A percentile compares a stretch with the other conserved stretches of the same genome.
Conservation (phyloP, 2,888 invertebrate species). For the Phyto melanocephala region DNA sequence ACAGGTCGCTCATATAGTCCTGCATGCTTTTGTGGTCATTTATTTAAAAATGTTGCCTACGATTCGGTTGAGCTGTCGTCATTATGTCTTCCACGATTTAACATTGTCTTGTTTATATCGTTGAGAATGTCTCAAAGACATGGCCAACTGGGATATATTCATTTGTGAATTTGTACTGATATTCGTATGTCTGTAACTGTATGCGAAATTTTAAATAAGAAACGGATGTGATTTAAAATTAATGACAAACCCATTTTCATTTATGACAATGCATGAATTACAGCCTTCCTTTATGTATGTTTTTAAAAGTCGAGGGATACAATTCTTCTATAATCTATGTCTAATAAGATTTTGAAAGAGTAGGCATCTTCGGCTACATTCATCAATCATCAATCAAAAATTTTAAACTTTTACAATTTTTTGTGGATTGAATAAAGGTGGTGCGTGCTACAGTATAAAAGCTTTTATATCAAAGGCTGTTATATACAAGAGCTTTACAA, state of each 20-base stretch:
- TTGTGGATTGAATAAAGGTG: background rate
- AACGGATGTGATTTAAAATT: conserved; percentile 60
- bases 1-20: too few species aligned
- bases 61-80: too few species aligned
- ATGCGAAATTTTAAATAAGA: conserved; percentile 19
- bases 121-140: too few species aligned
- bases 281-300: background rate
- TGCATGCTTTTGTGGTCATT: too few species aligned
- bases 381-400: conserved; percentile 22
- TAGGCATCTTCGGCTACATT: background rate
- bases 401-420: too few species aligned
- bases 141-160: too few species aligned
- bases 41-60: too few species aligned
- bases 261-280: background rate
- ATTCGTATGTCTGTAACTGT: background rate
- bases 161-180: background rate
- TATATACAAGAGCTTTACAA: too few species aligned
- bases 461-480: too few species aligned
- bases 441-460: too few species aligned
- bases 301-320: background rate
- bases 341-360: background rate
- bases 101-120: too few species aligned
- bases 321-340: conserved; percentile 10
- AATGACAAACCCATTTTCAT: conserved; percentile 15
- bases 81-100: too few species aligned